These are phyloP conservation scores for Neoascia interrupta DNA, from an alignment of 2,888 invertebrate species.

Conservation along the genomic window DNA sequence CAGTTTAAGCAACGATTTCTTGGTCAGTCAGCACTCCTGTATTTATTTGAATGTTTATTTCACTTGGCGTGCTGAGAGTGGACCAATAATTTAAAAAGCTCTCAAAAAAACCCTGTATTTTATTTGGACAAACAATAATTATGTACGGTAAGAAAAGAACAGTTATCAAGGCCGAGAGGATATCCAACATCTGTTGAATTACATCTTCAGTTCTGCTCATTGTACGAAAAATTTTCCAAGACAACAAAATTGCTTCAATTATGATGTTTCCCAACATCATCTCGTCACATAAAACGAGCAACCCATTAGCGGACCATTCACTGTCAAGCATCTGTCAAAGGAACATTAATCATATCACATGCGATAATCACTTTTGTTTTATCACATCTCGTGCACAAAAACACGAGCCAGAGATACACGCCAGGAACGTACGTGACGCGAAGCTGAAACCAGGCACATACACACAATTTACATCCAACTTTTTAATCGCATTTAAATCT, in stretches of 20 bases:
- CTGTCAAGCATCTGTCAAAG: constrained; percentile 40
- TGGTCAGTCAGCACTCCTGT: no score
- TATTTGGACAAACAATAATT: no score
- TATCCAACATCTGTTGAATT: no score
- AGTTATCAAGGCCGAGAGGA: no score
- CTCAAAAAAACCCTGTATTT: no score
- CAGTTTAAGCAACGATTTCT: no score
- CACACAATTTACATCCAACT: constrained; percentile 62
- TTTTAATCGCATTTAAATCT: constrained; percentile 56
- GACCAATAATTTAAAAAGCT: no score
- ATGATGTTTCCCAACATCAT: neutral
- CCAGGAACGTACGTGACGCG: neutral
- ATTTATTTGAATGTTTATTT: no score
- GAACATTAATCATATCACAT: constrained; percentile 52
- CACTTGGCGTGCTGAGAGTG: no score
- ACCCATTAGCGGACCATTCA: constrained; percentile 38
- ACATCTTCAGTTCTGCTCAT: no score
- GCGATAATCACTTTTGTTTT: constrained; percentile 57
- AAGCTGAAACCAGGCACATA: constrained; percentile 55
- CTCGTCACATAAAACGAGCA: neutral
- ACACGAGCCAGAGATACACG: neutral
- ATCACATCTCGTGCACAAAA: constrained; percentile 15
- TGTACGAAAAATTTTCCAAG: no score
- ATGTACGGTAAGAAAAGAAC: no score
- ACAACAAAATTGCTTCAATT: neutral